These are phyloP conservation scores for Nesoenas mayeri DNA, from an alignment of 2,113 vertebrate genomes.

Conservation along the genomic window DNA sequence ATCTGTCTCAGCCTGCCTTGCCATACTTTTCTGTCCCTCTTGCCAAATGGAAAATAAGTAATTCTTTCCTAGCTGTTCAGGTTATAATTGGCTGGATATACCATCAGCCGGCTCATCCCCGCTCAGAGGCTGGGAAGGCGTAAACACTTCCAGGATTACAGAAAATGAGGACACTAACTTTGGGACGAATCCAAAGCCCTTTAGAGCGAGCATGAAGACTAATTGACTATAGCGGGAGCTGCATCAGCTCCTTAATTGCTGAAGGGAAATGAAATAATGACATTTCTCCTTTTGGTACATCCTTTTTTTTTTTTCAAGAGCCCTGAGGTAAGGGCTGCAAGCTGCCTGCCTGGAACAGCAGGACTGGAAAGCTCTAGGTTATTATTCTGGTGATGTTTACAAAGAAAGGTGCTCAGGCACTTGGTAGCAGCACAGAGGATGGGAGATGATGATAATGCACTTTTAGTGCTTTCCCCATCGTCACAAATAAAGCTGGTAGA, in stretches of 20 bases:
- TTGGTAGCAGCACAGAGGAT: background rate
- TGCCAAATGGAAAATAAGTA: conserved; percentile 55
- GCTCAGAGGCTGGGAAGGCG: background rate
- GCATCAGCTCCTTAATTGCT: conserved; percentile 51
- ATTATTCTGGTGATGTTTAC: background rate
- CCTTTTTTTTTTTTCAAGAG: background rate
- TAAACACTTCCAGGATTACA: conserved; percentile 52
- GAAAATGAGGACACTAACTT: conserved; percentile 51
- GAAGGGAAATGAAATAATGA: background rate
- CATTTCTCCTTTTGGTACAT: background rate
- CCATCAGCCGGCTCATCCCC: conserved; percentile 7
- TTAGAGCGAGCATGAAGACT: background rate
- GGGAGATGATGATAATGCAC: background rate
- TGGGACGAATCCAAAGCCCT: conserved; percentile 51
- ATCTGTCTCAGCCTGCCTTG: background rate
- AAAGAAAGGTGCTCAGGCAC: background rate
- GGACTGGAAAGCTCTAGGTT: background rate
- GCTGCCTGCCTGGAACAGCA: background rate
- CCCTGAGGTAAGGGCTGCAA: background rate
- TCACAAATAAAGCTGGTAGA: background rate
- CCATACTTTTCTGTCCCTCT: background rate
- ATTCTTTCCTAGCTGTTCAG: background rate
- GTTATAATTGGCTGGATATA: conserved; percentile 24
- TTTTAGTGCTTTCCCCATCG: background rate
- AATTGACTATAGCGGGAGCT: conserved; percentile 37